Conservation (phyloP, 2,797 vertebrate species). For the Myotis pilosus region DNA sequence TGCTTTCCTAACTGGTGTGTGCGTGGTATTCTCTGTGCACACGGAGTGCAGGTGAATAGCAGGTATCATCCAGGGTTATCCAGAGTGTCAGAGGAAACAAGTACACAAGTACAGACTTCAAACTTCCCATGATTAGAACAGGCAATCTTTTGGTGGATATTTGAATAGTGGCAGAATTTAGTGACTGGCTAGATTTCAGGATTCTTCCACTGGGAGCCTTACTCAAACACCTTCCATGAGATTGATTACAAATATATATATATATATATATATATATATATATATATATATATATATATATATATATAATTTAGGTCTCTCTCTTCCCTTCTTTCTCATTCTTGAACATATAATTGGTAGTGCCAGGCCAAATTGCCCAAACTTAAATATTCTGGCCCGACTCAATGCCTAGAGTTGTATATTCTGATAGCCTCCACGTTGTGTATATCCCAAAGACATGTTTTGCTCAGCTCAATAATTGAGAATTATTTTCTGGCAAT, state of each 20-base stretch:
- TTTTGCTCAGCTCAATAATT: slow-evolving; percentile 46
- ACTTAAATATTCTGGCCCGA: slow-evolving; percentile 13
- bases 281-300: background rate
- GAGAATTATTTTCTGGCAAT: slow-evolving; percentile 31
- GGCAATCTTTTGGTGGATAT: background rate
- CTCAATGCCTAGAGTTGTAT: background rate
- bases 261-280: background rate
- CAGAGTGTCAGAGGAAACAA: background rate
- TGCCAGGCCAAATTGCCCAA: background rate
- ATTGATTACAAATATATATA: background rate
- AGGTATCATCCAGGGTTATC: background rate
- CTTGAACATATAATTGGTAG: background rate
- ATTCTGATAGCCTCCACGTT: background rate
- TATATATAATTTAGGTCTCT: background rate
- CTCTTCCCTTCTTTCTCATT: background rate
- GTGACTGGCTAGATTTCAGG: slow-evolving; percentile 13
- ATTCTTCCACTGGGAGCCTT: background rate
- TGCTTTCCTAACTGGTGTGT: background rate
- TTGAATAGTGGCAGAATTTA: slow-evolving; percentile 13
- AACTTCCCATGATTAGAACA: slow-evolving; percentile 8
- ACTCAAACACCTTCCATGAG: background rate
- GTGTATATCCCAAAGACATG: background rate
- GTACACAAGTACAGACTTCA: background rate
- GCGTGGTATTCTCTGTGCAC: background rate
- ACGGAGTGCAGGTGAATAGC: background rate